Percentiles rank a stretch among this genome's conserved stretches.
phyloP scores from a whole-genome alignment of 2,797 vertebrate genomes.

The Microctenopoma lineatum region DNA sequence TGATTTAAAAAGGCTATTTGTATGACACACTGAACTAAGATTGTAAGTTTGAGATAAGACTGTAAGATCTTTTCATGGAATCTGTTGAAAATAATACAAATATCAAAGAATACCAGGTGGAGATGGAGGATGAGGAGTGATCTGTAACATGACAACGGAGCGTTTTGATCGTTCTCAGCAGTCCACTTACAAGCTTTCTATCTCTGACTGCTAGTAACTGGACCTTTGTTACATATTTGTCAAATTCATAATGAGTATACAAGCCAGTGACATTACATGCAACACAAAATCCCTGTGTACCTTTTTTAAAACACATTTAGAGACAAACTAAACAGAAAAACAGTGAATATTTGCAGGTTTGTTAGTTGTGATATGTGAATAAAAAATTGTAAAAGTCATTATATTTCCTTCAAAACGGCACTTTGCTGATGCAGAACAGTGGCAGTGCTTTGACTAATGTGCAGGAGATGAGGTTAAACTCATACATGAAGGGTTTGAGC shows the following conservation, averaged over 20 bases:
- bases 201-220: not conserved
- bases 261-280: not conserved
- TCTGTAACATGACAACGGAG: not conserved
- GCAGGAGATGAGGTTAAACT: slow-evolving; percentile 49
- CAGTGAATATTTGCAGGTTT: slow-evolving; percentile 16
- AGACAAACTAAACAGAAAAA: slow-evolving; percentile 6
- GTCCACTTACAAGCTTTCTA: not conserved
- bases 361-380: slow-evolving; percentile 19
- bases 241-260: slow-evolving; percentile 9
- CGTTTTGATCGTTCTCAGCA: not conserved
- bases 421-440: slow-evolving; percentile 36
- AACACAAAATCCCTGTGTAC: not conserved
- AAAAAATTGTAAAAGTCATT: not conserved
- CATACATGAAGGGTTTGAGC: slow-evolving; percentile 30
- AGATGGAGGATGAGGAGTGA: not conserved
- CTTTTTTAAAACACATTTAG: not conserved
- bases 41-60: not conserved
- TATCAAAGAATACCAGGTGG: not conserved
- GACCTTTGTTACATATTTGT: not conserved
- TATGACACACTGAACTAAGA: not conserved
- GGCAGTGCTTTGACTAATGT: slow-evolving; percentile 12
- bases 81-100: slow-evolving; percentile 2
- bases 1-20: too few relatives aligned
- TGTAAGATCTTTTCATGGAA: slow-evolving; percentile 14
- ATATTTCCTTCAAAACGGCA: slow-evolving; percentile 51